Percentiles rank a stretch among this genome's conserved stretches.
These are phyloP conservation scores for Prochilodus magdalenae DNA, from an alignment of 2,113 vertebrate genomes.

Conservation along the genomic window DNA sequence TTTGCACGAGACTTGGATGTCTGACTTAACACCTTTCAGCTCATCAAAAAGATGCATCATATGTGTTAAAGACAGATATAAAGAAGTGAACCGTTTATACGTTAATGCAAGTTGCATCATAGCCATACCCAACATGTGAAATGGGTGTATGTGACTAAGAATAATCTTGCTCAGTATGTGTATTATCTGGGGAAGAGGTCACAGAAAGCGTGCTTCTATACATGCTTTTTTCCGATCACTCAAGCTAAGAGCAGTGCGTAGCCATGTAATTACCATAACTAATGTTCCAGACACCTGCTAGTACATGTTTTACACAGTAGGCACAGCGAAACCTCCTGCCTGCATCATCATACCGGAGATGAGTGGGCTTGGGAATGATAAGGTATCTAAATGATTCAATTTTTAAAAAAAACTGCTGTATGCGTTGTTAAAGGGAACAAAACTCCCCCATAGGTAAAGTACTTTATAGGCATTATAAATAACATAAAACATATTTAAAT, in stretches of 20 bases:
- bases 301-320: conserved; percentile 40
- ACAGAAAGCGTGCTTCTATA: not conserved
- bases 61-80: not conserved
- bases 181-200: conserved; percentile 29
- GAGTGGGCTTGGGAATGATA: conserved; percentile 12
- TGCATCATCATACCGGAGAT: conserved; percentile 28
- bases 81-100: not conserved
- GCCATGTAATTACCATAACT: conserved; percentile 38
- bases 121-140: not conserved
- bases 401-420: not conserved
- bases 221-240: conserved; percentile 4
- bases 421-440: not conserved
- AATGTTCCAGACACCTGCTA: conserved; percentile 34
- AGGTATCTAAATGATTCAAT: conserved; percentile 46
- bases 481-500: not conserved
- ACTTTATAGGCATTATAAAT: not conserved
- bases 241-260: conserved; percentile 2
- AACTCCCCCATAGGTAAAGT: not conserved
- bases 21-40: not conserved
- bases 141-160: not conserved
- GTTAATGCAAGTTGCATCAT: not conserved
- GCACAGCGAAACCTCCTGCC: conserved; percentile 17
- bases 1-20: not conserved
- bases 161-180: not conserved
- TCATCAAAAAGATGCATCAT: not conserved